Conservation (phyloP, 2,797 vertebrate genomes). For the Sebastes dallii region DNA sequence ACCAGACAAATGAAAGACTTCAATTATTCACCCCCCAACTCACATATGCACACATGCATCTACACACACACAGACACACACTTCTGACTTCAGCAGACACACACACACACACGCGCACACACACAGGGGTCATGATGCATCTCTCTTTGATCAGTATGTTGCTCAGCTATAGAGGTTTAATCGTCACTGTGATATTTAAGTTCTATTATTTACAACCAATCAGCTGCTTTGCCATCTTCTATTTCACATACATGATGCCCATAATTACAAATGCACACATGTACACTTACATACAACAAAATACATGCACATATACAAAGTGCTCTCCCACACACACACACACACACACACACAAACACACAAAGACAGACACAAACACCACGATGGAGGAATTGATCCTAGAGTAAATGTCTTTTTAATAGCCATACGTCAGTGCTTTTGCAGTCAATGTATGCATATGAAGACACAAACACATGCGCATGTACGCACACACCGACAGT, state of each 20-base stretch:
- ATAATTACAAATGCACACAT: conserved; percentile 21
- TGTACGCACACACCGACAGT: conserved; percentile 9
- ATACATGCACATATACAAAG: neutral
- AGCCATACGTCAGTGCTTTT: conserved; percentile 62
- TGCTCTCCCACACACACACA: neutral
- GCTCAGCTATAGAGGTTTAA: conserved; percentile 60
- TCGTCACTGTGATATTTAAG: conserved; percentile 66
- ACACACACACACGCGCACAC: neutral
- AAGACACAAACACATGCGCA: conserved; percentile 43
- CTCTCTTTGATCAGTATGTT: conserved; percentile 42
- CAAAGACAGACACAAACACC: conserved; percentile 19
- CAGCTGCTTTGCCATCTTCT: conserved; percentile 57
- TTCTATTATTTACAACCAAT: conserved; percentile 79
- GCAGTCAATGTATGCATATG: conserved; percentile 59
- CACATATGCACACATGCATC: conserved; percentile 68
- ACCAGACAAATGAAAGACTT: conserved; percentile 99
- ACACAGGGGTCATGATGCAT: conserved; percentile 47
- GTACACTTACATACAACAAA: neutral
- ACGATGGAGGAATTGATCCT: conserved; percentile 35
- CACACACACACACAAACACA: neutral
- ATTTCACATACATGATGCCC: conserved; percentile 23
- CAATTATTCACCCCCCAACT: conserved; percentile 88
- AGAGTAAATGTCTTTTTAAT: conserved; percentile 62
- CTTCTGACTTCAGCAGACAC: conserved; percentile 44
- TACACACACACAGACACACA: conserved; percentile 31